Evolutionary conservation across 1,140 invertebrate genomes (phyloP), one percentile per base, ranked within the genome.

Genomic region (Drosophila novamexicana): DNA sequence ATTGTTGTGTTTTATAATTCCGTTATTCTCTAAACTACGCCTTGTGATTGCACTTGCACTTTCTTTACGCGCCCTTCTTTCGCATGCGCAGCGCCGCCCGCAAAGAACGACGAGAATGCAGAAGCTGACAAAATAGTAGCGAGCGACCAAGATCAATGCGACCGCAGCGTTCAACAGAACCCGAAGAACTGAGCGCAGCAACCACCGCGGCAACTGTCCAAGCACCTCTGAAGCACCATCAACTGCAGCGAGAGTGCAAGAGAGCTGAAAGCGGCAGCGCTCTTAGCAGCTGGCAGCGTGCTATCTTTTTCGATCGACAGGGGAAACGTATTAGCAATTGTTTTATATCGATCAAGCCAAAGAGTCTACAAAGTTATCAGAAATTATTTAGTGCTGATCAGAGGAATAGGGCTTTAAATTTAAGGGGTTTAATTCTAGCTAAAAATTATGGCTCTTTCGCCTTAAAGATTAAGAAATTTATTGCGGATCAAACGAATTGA

Each of bases 41-140:
- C 45, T 80, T 53, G 45, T 18, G 6, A 70, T 71, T 71, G 63
- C 52, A 49, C 74, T 70, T 81, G 66, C 75, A 75, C 64, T 80
- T 66, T 74, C 45, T 29, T 71, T 65, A 44, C 77, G 68, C 67
- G 34, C 44, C 54, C n/a, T 76, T 70, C 40, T 36, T 72, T 65
- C 83, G 83, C 83, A 88, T 86, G 83, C 79, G 84, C 79, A 71
- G 47, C 75, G 42, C 10, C 63, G 45, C 59, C 58, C 9, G 14
- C 39, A 32, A 39, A 56, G 8, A 57, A 10, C 44, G 47, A 64
- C 12, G 50, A 49, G 52, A 54, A 49, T 36, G 29, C 42, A 18
- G 14, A 58, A n/a, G n/a, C 56, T 16, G 45, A 42, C 10, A 22
- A n/a, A 58, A 50, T 32, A 29, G 34, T 6, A 1, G n/a, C 47